Percentiles rank a stretch among this genome's conserved stretches.
phyloP scores from a whole-genome alignment of 1,140 invertebrate genomes.

The Aradophagus sp. region DNA sequence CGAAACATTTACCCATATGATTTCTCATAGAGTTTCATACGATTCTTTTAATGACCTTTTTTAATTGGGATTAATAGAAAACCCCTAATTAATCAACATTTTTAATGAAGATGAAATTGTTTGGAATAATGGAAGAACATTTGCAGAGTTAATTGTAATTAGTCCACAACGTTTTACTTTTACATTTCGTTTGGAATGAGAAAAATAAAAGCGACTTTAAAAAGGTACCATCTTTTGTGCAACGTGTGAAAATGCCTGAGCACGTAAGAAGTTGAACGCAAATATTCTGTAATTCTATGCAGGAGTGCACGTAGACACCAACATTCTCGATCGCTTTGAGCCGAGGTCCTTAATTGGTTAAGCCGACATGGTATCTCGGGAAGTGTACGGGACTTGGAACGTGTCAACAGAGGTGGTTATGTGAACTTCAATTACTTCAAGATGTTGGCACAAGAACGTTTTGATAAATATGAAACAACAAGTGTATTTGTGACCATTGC shows the following conservation, averaged over 20 bases:
- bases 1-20: too few relatives aligned
- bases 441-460: constrained; percentile 51
- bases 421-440: constrained; percentile 56
- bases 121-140: too few relatives aligned
- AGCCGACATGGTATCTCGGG: constrained; percentile 58
- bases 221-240: constrained; percentile 11
- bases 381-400: constrained; percentile 60
- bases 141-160: too few relatives aligned
- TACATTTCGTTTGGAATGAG: too few relatives aligned
- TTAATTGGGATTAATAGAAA: too few relatives aligned
- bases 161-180: too few relatives aligned
- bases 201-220: too few relatives aligned
- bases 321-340: constrained; percentile 52
- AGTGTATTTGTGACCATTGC: constrained; percentile 23
- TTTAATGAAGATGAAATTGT: too few relatives aligned
- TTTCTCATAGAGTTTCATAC: too few relatives aligned
- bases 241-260: constrained; percentile 46
- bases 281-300: constrained; percentile 56
- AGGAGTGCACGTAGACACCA: constrained; percentile 54
- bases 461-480: constrained; percentile 48
- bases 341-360: constrained; percentile 60
- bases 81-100: too few relatives aligned
- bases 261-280: constrained; percentile 45
- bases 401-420: constrained; percentile 58
- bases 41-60: too few relatives aligned